Evolutionary conservation across 2,113 vertebrate genomes (phyloP).

Genomic region (Cynopterus brachyotis): DNA sequence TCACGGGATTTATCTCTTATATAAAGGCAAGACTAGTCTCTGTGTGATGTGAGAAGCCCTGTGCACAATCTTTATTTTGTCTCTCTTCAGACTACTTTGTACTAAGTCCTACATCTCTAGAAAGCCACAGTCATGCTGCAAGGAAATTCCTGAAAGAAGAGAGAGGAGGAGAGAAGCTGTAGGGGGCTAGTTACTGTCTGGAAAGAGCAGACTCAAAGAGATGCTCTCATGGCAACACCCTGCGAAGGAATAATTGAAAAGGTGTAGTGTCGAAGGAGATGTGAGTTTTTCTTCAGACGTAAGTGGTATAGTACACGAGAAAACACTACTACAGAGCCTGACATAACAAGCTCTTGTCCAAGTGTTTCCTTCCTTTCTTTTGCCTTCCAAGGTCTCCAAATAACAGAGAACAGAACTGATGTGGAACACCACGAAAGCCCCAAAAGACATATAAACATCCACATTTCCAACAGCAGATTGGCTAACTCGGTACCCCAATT

Average conservation of each 20-base stretch:
- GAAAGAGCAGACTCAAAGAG: background rate
- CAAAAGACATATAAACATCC: background rate
- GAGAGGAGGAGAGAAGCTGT: background rate
- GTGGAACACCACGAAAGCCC: background rate
- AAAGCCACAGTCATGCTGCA: background rate
- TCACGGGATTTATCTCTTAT: background rate
- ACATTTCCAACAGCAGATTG: background rate
- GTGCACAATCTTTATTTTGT: background rate
- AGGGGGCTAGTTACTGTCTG: fast-evolving
- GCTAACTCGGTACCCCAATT: background rate
- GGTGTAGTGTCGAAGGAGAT: background rate
- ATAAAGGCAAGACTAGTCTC: background rate
- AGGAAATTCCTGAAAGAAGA: background rate
- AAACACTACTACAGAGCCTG: background rate
- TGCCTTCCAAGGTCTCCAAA: background rate
- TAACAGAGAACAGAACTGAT: background rate
- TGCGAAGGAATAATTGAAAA: background rate
- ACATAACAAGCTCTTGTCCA: background rate
- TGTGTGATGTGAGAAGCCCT: background rate
- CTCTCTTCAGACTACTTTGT: background rate
- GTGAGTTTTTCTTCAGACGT: background rate
- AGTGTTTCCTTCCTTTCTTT: background rate
- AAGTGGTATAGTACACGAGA: background rate
- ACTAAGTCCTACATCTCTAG: background rate
- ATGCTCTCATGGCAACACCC: background rate